Conservation (phyloP, 1,140 invertebrate species). For the Lepidurus apus region DNA sequence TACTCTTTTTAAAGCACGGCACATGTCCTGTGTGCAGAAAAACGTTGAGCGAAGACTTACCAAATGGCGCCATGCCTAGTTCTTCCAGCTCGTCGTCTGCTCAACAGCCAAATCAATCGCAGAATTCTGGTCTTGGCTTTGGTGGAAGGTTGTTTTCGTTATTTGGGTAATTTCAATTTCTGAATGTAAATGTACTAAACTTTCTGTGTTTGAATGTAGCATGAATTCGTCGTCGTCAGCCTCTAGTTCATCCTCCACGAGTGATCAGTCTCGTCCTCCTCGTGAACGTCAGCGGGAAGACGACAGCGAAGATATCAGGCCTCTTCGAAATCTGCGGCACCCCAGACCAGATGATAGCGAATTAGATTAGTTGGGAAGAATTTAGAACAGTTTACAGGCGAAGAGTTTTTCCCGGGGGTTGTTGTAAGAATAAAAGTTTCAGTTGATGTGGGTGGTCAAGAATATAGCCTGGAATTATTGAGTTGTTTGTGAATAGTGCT, state of each 20-base stretch:
- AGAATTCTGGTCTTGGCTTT: background rate
- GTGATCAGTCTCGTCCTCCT: background rate
- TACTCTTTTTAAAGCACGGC: conserved; percentile 61
- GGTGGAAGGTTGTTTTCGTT: conserved; percentile 14
- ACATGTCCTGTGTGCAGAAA: conserved; percentile 93
- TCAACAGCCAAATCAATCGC: conserved; percentile 11
- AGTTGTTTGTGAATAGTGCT: background rate
- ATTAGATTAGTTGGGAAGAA: background rate
- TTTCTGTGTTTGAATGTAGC: background rate
- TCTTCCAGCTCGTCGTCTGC: background rate
- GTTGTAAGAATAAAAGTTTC: background rate
- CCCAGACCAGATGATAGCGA: conserved; percentile 1
- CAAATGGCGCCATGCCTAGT: background rate
- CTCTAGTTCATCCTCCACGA: background rate
- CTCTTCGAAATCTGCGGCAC: background rate
- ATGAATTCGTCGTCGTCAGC: background rate
- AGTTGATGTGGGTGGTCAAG: background rate
- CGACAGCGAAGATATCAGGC: background rate
- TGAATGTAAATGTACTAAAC: background rate
- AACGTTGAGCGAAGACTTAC: conserved; percentile 54
- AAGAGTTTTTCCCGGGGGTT: background rate
- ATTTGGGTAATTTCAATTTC: background rate
- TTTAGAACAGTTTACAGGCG: background rate
- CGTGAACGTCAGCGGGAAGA: background rate
- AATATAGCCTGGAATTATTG: background rate